These are phyloP conservation scores for Hylaeus anthracinus DNA, from an alignment of 1,140 invertebrate genomes.

Conservation along the genomic window DNA sequence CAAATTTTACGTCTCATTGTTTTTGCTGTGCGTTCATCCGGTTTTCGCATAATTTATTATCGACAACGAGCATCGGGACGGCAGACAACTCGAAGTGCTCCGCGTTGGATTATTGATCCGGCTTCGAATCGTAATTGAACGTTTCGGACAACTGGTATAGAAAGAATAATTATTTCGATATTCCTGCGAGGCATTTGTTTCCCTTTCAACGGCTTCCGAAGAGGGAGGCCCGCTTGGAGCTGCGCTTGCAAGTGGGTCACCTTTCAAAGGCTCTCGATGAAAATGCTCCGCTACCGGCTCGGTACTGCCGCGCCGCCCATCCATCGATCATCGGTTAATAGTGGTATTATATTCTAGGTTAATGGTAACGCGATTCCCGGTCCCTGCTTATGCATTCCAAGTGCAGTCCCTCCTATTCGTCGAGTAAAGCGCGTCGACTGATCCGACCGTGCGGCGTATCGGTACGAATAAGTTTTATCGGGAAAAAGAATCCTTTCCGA, in stretches of 20 bases:
- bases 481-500: constrained; percentile 8
- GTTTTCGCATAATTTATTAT: constrained; percentile 20
- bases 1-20: background rate
- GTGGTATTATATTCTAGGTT: constrained; percentile 44
- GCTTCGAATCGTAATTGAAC: constrained; percentile 8
- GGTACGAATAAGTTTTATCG: background rate
- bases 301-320: background rate
- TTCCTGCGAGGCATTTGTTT: constrained; percentile 23
- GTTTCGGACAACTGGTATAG: background rate
- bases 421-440: background rate
- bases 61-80: constrained; percentile 20
- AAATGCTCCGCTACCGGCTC: constrained; percentile 19
- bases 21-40: background rate
- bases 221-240: background rate
- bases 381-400: constrained; percentile 38
- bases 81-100: too few relatives aligned
- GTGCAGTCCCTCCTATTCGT: constrained; percentile 22
- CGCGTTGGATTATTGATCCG: background rate
- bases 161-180: constrained; percentile 43
- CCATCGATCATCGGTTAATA: constrained; percentile 43
- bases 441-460: background rate
- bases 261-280: constrained; percentile 39
- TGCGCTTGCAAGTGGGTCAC: constrained; percentile 28
- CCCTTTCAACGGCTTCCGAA: constrained; percentile 50
- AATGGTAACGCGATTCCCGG: constrained; percentile 36